Evolutionary conservation across 2,797 vertebrate species (phyloP).

Genomic region (Anabacerthia variegaticeps): DNA sequence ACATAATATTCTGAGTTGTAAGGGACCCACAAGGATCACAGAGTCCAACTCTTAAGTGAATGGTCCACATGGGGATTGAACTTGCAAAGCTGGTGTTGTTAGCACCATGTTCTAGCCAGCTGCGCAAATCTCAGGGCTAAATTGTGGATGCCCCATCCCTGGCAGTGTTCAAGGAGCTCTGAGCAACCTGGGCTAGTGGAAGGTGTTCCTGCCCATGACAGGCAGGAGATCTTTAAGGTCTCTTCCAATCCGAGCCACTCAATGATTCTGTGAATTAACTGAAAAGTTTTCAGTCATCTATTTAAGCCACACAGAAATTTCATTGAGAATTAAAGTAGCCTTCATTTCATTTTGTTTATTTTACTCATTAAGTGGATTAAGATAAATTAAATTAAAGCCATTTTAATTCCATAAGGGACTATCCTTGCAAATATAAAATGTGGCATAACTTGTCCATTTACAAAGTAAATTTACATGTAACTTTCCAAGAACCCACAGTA

Average conservation of each 20-base stretch:
- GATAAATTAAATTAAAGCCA: neutral
- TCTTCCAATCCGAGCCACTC: neutral
- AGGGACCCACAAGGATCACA: neutral
- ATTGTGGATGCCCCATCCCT: neutral
- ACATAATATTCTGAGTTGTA: neutral
- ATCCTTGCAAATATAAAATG: neutral
- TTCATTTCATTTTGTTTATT: slow-evolving; percentile 14
- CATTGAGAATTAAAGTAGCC: neutral
- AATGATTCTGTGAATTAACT: neutral
- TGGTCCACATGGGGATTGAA: neutral
- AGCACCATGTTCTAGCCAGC: neutral
- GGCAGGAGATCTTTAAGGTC: neutral
- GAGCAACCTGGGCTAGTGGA: neutral
- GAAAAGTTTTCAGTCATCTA: neutral
- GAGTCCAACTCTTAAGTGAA: neutral
- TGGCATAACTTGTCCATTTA: neutral
- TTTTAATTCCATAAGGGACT: neutral
- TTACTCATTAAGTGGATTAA: slow-evolving; percentile 12
- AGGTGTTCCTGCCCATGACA: neutral
- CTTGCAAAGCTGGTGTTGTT: neutral
- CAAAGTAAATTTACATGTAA: slow-evolving; percentile 19
- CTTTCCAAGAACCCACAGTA: neutral
- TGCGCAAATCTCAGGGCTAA: neutral
- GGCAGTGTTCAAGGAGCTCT: neutral
- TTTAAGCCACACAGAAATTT: neutral